Percentiles rank a stretch among this genome's conserved stretches.
Evolutionary conservation across 2,888 invertebrate genomes (phyloP).

Genomic region (Conistra vaccinii): DNA sequence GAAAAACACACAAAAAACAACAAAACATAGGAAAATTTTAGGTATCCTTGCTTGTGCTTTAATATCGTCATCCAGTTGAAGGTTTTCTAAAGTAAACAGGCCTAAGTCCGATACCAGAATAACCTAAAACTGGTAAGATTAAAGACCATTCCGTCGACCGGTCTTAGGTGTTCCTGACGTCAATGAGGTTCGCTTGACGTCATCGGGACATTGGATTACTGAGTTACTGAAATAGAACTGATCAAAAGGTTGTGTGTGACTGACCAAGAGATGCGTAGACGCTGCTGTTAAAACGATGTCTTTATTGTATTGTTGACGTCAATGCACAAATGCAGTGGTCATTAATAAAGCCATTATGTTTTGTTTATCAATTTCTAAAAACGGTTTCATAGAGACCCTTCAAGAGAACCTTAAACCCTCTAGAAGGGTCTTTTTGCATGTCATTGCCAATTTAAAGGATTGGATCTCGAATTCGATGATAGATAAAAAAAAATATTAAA

Average conservation of each 20-base stretch:
- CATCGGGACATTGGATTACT: conserved; percentile 11
- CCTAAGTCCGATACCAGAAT: conserved; percentile 1
- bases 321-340: neutral
- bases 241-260: neutral
- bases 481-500: neutral
- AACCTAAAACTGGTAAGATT: conserved; percentile 6
- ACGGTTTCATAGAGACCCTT: neutral
- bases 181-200: conserved; percentile 48
- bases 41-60: neutral
- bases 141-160: conserved; percentile 18
- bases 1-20: neutral
- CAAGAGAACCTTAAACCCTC: no score
- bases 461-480: neutral
- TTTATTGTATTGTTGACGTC: neutral
- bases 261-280: neutral
- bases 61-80: neutral
- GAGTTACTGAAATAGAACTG: neutral
- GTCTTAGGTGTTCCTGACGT: conserved; percentile 38
- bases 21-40: neutral
- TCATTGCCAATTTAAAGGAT: no score
- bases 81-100: neutral
- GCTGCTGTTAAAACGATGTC: neutral
- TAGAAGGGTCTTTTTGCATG: neutral
- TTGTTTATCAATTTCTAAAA: neutral
- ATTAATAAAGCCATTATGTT: neutral